phyloP scores from a whole-genome alignment of 2,113 vertebrate genomes.

The Archocentrus centrarchus region DNA sequence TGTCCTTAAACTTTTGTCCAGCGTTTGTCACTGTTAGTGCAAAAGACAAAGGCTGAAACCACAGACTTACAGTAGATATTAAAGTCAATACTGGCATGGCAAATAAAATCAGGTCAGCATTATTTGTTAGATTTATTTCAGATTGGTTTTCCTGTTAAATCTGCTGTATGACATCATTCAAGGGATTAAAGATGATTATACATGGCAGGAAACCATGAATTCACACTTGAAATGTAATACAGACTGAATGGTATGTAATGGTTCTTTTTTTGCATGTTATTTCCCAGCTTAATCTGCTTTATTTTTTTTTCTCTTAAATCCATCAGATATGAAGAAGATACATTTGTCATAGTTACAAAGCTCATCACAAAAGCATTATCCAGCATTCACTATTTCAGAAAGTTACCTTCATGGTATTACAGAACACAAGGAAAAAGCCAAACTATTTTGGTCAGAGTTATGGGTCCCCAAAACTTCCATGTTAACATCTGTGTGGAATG shows the following conservation, averaged over 20 bases:
- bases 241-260: not conserved
- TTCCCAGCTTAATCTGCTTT: conserved; percentile 22
- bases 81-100: conserved; percentile 32
- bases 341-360: conserved; percentile 34
- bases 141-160: conserved; percentile 8
- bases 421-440: conserved; percentile 21
- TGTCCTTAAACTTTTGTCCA: not conserved
- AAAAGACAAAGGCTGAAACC: not conserved
- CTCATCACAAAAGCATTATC: conserved; percentile 26
- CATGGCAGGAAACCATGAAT: conserved; percentile 24
- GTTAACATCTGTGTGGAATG: conserved; percentile 17
- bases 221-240: conserved; percentile 16
- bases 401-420: conserved; percentile 1
- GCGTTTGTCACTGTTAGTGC: not conserved
- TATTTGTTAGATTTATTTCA: conserved; percentile 30
- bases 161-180: conserved; percentile 33
- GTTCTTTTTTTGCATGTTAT: conserved; percentile 11
- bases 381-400: conserved; percentile 29
- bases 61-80: not conserved
- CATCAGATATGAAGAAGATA: conserved; percentile 22
- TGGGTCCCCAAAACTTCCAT: not conserved
- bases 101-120: conserved; percentile 58
- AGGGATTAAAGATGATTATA: conserved; percentile 21
- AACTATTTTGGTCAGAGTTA: conserved; percentile 13
- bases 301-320: conserved; percentile 17